Base-by-base conservation (phyloP, 2,888 invertebrate genomes). In the Crocallis elinguaria region DNA sequence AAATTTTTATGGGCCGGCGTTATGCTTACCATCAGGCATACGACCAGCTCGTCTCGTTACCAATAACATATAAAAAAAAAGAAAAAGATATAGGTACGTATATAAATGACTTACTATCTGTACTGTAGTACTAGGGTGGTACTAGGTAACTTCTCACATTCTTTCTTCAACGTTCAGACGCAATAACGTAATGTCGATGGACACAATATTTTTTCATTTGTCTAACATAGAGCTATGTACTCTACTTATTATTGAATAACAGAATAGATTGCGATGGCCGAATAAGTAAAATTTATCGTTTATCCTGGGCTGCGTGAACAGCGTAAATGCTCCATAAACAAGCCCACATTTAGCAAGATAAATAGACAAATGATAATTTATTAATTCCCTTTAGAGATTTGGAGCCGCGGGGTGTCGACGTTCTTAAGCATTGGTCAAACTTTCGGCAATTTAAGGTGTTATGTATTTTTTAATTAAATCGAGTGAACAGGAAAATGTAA, bases 231-330 rank as follows among this genome's bases (percentile, higher is more conserved):
- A 42, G 33, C 29, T 29, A 6, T 29, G 9, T 64, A 49, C 56
- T 48, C 60, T 25, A 62, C 51, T 46, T 57, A 41, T 63, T 65
- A 62, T 72, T 68, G 70, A 67, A 74, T 78, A 73, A 73, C 73
- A 73, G 71, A 21, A 77, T 71, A 71, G 66, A 79, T 70, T 66
- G 60, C 62, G 39, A 49, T 57, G 65, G 64, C 49, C 54, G 60
- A 68, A 70, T 76, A 72, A 75, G 71, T 60, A 60, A 67, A 73
- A 81, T 80, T 77, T 77, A 80, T 74, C 46, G 71, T 66, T 58
- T 51, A 57, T 62, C 66, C 68, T 66, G 57, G 60, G 69, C 68
- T 66, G 65, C 65, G 57, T 52, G 69, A 70, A 73, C 71, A 67
- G 72, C 63, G 66, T 66, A 66, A 77, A 75, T 63, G 60, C 66